Percentiles rank a stretch among this genome's conserved stretches.
Evolutionary conservation across 2,888 invertebrate genomes (phyloP).

Genomic region (Nowickia ferox): DNA sequence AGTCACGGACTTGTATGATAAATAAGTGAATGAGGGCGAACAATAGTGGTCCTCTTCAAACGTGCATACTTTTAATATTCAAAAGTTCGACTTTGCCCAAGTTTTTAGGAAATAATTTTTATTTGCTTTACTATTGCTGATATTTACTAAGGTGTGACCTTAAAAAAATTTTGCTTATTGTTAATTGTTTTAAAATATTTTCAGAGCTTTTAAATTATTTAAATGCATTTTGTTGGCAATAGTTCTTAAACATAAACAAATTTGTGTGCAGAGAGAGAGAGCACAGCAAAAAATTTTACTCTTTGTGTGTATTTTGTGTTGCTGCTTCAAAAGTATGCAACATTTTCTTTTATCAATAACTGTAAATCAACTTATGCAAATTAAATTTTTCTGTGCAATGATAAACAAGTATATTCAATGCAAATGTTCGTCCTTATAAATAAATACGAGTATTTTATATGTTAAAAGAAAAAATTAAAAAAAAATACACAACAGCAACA

Average conservation of each 20-base stretch:
- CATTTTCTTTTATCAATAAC: constrained; percentile 16
- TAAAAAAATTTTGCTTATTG: neutral
- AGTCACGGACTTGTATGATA: too few relatives aligned
- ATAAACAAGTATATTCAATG: neutral
- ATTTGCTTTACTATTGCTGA: too few relatives aligned
- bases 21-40: too few relatives aligned
- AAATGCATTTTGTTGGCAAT: neutral
- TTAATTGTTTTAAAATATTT: neutral
- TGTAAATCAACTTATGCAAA: constrained; percentile 17
- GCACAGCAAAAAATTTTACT: neutral
- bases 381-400: neutral
- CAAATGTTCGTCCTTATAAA: neutral
- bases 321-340: constrained; percentile 27
- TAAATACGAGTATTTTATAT: constrained; percentile 20
- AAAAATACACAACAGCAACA: too few relatives aligned
- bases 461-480: too few relatives aligned
- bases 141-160: too few relatives aligned
- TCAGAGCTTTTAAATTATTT: neutral
- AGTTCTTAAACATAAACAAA: neutral
- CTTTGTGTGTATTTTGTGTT: neutral
- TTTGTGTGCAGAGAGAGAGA: neutral
- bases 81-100: too few relatives aligned
- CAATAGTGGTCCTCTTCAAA: too few relatives aligned
- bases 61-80: too few relatives aligned
- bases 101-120: too few relatives aligned